Evolutionary conservation across 2,888 invertebrate species (phyloP).

Genomic region (Philopedon plagiatum): DNA sequence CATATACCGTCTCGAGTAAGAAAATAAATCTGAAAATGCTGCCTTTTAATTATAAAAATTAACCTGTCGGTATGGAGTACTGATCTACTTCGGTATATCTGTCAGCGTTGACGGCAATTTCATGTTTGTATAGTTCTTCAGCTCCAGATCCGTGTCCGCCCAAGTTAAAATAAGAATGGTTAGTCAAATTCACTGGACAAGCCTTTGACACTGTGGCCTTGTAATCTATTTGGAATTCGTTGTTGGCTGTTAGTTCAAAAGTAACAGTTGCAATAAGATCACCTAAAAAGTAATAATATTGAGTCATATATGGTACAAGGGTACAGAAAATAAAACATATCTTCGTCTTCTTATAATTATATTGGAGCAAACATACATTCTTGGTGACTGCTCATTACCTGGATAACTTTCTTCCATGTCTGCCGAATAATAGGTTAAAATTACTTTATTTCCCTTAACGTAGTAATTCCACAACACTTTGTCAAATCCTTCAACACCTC

Average conservation of each 20-base stretch:
- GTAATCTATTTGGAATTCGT: constrained; percentile 83
- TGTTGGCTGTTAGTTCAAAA: constrained; percentile 81
- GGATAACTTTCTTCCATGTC: constrained; percentile 92
- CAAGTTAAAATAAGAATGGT: constrained; percentile 92
- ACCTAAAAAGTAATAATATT: constrained; percentile 63
- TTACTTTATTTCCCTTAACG: constrained; percentile 69
- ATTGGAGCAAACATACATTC: too few species aligned
- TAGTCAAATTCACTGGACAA: constrained; percentile 89
- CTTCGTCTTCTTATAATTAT: too few species aligned
- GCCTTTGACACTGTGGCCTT: constrained; percentile 82
- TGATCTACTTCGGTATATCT: constrained; percentile 80
- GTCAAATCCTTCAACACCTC: constrained; percentile 88
- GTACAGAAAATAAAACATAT: too few species aligned
- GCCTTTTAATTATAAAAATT: neutral
- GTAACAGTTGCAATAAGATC: constrained; percentile 79
- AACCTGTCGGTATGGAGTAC: constrained; percentile 81
- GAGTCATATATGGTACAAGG: neutral
- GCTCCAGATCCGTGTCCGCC: constrained; percentile 86
- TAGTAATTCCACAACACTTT: constrained; percentile 68
- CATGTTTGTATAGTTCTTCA: constrained; percentile 77
- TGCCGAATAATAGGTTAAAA: constrained; percentile 82
- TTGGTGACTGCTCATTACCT: constrained; percentile 63
- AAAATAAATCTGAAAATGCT: too few species aligned
- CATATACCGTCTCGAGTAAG: too few species aligned
- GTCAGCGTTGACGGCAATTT: constrained; percentile 82